Evolutionary conservation across 2,797 vertebrate species (phyloP).

Genomic region (Otolemur crassicaudatus): DNA sequence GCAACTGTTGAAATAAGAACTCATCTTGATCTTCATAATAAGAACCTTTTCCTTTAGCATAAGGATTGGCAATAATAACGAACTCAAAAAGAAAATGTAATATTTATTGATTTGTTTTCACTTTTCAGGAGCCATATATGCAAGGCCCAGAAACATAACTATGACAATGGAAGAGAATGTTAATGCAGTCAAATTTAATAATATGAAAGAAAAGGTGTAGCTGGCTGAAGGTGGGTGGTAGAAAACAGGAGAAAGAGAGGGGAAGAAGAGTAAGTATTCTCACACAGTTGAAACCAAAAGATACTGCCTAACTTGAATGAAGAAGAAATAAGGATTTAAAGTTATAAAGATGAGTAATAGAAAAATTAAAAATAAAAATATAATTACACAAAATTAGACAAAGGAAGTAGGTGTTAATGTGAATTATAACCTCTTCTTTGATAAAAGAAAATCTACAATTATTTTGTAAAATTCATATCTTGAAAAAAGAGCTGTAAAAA

Average conservation of each 20-base stretch:
- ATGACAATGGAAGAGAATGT: background rate
- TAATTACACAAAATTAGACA: background rate
- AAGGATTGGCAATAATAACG: background rate
- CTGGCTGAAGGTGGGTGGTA: background rate
- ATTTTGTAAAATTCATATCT: background rate
- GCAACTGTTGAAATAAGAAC: background rate
- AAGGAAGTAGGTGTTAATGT: background rate
- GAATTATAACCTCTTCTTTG: conserved; percentile 2
- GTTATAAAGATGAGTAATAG: background rate
- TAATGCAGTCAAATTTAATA: background rate
- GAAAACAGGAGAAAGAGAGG: background rate
- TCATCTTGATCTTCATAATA: background rate
- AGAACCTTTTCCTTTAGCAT: background rate
- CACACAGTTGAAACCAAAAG: background rate
- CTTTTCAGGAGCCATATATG: background rate
- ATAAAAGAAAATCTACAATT: background rate
- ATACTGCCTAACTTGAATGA: background rate
- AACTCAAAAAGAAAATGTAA: background rate
- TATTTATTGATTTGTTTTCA: background rate
- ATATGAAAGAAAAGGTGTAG: background rate
- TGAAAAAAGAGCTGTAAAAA: background rate
- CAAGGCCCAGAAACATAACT: background rate
- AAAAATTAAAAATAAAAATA: conserved; percentile 26
- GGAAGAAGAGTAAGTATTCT: background rate
- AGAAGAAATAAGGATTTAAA: background rate